These are phyloP conservation scores for Periparus ater DNA, from an alignment of 2,797 vertebrate genomes.

Conservation along the genomic window DNA sequence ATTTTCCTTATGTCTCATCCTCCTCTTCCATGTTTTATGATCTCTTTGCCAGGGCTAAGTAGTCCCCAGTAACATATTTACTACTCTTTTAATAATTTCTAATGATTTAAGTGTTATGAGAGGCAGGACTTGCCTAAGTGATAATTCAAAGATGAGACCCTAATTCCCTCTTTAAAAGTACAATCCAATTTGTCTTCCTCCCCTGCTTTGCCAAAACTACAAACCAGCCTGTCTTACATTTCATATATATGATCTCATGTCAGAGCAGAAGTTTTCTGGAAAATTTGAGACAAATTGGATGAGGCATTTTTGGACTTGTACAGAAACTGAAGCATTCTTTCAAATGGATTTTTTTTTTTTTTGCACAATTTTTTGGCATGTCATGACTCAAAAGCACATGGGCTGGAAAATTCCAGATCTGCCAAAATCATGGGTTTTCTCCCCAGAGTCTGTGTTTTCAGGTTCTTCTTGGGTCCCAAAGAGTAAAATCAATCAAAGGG, in stretches of 20 bases:
- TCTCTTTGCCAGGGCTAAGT: neutral
- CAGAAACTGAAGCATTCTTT: conserved; percentile 32
- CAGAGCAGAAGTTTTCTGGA: conserved; percentile 48
- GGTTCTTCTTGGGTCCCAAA: neutral
- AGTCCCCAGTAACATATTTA: neutral
- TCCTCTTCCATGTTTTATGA: neutral
- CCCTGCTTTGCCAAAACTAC: neutral
- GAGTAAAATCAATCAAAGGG: neutral
- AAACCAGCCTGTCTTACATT: conserved; percentile 10
- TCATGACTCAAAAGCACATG: neutral
- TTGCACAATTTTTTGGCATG: neutral
- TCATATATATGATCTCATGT: conserved; percentile 50
- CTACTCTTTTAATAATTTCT: neutral
- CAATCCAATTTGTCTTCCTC: neutral
- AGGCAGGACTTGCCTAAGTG: neutral
- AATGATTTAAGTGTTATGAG: neutral
- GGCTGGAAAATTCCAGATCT: conserved; percentile 38
- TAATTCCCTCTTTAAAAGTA: conserved; percentile 5
- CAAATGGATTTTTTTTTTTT: neutral
- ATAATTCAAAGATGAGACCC: conserved; percentile 18
- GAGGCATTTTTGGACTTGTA: conserved; percentile 29
- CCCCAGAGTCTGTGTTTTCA: neutral
- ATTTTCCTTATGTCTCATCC: neutral
- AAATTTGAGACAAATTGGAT: conserved; percentile 56
- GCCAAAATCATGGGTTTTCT: conserved; percentile 12